phyloP scores from a whole-genome alignment of 2,113 vertebrate genomes.

The Dasyornis broadbenti region DNA sequence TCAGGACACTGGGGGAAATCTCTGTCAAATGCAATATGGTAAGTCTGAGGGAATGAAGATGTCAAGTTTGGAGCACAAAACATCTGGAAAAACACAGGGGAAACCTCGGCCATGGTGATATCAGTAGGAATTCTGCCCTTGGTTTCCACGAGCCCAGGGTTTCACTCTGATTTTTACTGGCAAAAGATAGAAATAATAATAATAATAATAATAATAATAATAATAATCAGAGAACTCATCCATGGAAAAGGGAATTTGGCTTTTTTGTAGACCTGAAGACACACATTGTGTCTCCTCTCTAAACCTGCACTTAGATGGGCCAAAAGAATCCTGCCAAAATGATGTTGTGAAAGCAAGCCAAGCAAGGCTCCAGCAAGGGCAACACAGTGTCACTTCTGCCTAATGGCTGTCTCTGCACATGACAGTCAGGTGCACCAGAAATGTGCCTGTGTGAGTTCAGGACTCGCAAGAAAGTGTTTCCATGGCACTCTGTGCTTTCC shows the following conservation, averaged over 20 bases:
- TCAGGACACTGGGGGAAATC: not conserved
- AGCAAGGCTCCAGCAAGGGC: not conserved
- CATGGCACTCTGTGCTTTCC: not conserved
- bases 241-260: not conserved
- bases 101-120: not conserved
- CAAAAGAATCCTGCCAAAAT: not conserved
- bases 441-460: not conserved
- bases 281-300: not conserved
- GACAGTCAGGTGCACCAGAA: not conserved
- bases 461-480: not conserved
- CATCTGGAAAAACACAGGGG: not conserved
- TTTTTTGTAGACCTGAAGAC: not conserved
- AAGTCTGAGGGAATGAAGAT: not conserved
- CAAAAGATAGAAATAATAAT: not conserved
- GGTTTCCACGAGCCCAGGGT: not conserved
- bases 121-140: not conserved
- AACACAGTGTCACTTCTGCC: accelerated
- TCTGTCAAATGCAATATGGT: not conserved
- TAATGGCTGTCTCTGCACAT: not conserved
- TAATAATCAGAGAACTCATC: not conserved
- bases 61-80: not conserved
- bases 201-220: not conserved
- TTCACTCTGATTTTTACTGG: not conserved
- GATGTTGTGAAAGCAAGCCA: not conserved
- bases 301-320: not conserved